phyloP scores from a whole-genome alignment of 2,888 invertebrate genomes.

The Conomelus anceps region DNA sequence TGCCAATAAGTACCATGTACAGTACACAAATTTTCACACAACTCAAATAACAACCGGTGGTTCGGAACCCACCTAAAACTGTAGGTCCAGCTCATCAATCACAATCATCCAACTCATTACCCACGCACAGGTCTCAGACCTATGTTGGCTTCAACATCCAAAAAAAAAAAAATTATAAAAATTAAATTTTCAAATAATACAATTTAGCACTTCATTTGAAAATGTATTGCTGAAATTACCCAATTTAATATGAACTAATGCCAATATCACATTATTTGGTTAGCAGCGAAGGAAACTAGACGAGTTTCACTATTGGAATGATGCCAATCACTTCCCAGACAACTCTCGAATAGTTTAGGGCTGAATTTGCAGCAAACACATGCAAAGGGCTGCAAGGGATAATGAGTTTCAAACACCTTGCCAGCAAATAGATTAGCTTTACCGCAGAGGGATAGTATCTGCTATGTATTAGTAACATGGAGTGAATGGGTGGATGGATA shows the following conservation, averaged over 20 bases:
- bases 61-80: too few relatives aligned
- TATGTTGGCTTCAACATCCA: too few relatives aligned
- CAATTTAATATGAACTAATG: not conserved
- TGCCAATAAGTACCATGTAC: too few relatives aligned
- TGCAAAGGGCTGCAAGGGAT: not conserved
- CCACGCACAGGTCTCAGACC: too few relatives aligned
- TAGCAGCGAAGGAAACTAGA: not conserved
- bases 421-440: not conserved
- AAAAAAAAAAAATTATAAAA: too few relatives aligned
- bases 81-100: too few relatives aligned
- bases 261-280: not conserved
- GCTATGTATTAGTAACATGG: not conserved
- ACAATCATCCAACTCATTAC: too few relatives aligned
- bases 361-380: not conserved
- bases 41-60: too few relatives aligned
- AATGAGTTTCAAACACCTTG: not conserved
- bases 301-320: not conserved
- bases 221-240: not conserved
- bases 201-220: not conserved
- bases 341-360: not conserved
- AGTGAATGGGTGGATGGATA: too few relatives aligned
- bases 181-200: too few relatives aligned
- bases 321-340: not conserved
- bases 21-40: too few relatives aligned
- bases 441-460: not conserved